These are phyloP conservation scores for Stichodactyla helianthus DNA, from an alignment of 64 coral and sea anemone species.

Conservation along the genomic window DNA sequence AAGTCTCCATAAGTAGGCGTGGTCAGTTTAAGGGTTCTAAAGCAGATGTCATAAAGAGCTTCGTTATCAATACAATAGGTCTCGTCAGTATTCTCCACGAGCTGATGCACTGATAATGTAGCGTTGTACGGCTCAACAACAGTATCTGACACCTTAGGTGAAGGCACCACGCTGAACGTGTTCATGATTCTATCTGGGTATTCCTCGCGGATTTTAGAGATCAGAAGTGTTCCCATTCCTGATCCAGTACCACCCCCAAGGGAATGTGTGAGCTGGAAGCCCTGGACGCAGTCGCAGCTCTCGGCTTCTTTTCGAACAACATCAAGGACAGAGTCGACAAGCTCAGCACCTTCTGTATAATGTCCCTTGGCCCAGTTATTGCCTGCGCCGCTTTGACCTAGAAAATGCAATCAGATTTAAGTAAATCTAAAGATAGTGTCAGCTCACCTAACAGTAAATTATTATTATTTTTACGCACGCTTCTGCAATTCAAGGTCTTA, in stretches of 20 bases:
- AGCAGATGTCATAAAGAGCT: constrained; percentile 65
- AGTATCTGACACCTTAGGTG: constrained; percentile 61
- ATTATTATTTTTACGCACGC: too few species aligned
- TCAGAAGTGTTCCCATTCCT: constrained; percentile 52
- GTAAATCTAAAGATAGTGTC: too few species aligned
- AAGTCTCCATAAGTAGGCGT: constrained; percentile 61
- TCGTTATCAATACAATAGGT: constrained; percentile 68
- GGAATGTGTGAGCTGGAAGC: constrained; percentile 58
- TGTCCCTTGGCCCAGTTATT: constrained; percentile 69
- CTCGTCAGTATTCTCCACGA: constrained; percentile 60
- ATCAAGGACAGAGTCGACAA: constrained; percentile 52
- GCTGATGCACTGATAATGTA: constrained; percentile 56
- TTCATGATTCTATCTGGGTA: constrained; percentile 66
- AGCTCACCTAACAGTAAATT: too few species aligned
- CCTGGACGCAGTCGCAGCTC: constrained; percentile 58
- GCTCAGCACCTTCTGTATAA: constrained; percentile 58
- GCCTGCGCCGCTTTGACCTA: constrained; percentile 54
- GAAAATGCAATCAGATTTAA: background rate
- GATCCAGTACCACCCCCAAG: constrained; percentile 58
- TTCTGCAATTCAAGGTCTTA: too few species aligned
- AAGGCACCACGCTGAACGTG: constrained; percentile 55
- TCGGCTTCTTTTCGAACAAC: constrained; percentile 54
- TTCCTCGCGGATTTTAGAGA: constrained; percentile 65
- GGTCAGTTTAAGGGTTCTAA: constrained; percentile 43
- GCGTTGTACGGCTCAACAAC: constrained; percentile 64